phyloP scores from a whole-genome alignment of 2,888 invertebrate species.

The Lysandra bellargus region DNA sequence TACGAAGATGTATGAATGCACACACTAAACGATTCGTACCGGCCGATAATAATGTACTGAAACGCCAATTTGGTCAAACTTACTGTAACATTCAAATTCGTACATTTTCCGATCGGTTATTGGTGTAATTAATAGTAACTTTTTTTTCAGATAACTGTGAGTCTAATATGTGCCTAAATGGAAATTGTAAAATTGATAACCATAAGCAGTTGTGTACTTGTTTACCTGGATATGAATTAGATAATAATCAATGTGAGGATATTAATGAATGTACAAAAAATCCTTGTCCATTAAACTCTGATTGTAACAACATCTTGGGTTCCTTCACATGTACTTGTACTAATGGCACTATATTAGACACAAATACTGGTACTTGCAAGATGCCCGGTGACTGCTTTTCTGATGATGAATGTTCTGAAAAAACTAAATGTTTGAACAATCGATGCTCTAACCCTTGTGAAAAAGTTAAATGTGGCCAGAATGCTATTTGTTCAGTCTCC shows the following conservation, averaged over 20 bases:
- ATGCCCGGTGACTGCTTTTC: slow-evolving; percentile 91
- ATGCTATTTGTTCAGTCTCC: slow-evolving; percentile 86
- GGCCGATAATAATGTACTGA: too few species aligned
- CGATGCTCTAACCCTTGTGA: slow-evolving; percentile 90
- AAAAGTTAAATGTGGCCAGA: slow-evolving; percentile 84
- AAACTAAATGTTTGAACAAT: slow-evolving; percentile 87
- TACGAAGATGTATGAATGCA: too few species aligned
- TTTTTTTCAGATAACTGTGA: slow-evolving; percentile 88
- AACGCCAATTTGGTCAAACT: not conserved
- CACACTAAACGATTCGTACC: too few species aligned
- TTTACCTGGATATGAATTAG: slow-evolving; percentile 85
- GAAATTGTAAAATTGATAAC: slow-evolving; percentile 86
- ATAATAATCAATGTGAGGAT: slow-evolving; percentile 86
- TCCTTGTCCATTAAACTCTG: slow-evolving; percentile 90
- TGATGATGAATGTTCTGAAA: slow-evolving; percentile 88
- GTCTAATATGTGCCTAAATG: slow-evolving; percentile 88
- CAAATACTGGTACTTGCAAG: slow-evolving; percentile 85
- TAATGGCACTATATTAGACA: slow-evolving; percentile 90
- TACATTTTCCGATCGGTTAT: slow-evolving; percentile 19
- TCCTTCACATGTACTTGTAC: slow-evolving; percentile 88
- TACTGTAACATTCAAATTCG: not conserved
- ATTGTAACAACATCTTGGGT: slow-evolving; percentile 89
- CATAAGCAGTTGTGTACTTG: slow-evolving; percentile 89
- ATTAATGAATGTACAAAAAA: slow-evolving; percentile 88
- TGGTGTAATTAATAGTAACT: slow-evolving; percentile 26